These are phyloP conservation scores for Drosophila subsilvestris DNA, from an alignment of 2,888 invertebrate species.

Conservation along the genomic window DNA sequence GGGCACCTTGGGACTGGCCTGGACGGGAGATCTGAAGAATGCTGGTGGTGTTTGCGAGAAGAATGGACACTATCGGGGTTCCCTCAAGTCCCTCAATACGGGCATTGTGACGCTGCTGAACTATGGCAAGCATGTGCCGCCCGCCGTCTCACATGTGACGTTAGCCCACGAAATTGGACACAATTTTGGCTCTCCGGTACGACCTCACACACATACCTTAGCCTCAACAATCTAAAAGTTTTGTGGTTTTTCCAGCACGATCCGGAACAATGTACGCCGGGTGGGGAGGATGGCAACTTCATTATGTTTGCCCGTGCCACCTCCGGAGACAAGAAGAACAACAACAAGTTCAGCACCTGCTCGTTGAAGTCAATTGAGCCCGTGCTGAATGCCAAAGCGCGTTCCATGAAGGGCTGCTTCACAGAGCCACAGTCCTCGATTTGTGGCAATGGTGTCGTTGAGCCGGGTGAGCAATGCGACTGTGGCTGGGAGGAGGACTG, in stretches of 20 bases:
- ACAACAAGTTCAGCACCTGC: constrained; percentile 98
- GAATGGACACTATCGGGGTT: constrained; percentile 97
- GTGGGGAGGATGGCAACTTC: constrained; percentile 98
- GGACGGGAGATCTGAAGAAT: constrained; percentile 98
- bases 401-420: constrained; percentile 95
- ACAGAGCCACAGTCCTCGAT: constrained; percentile 96
- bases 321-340: constrained; percentile 98
- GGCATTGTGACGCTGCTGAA: constrained; percentile 98
- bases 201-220: background rate
- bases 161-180: constrained; percentile 99
- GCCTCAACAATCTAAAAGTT: background rate
- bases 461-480: constrained; percentile 98
- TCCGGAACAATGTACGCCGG: constrained; percentile 96
- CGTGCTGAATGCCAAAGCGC: constrained; percentile 95
- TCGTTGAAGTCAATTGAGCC: constrained; percentile 96
- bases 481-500: constrained; percentile 99
- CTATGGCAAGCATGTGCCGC: constrained; percentile 98
- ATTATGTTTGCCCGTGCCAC: constrained; percentile 99
- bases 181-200: constrained; percentile 98
- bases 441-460: constrained; percentile 99
- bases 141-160: constrained; percentile 99
- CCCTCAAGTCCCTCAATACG: constrained; percentile 97
- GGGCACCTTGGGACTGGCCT: constrained; percentile 98
- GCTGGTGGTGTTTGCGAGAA: constrained; percentile 99
- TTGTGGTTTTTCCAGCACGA: constrained; percentile 90